These are phyloP conservation scores for Oncorhynchus masou DNA, from an alignment of 2,113 vertebrate species.

Conservation along the genomic window DNA sequence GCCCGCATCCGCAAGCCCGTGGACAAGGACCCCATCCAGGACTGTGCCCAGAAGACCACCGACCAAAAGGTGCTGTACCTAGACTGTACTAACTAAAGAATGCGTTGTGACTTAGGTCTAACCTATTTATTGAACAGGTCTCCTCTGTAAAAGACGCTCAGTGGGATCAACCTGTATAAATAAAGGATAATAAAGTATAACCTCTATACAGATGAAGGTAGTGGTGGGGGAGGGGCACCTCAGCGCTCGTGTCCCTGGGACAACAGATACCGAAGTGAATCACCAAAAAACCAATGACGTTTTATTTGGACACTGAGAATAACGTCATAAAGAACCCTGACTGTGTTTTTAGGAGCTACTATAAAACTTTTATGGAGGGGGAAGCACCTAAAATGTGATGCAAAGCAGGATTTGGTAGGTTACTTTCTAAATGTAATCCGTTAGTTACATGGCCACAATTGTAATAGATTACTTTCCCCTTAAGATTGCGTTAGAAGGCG, in stretches of 20 bases:
- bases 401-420: no score
- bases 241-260: background rate
- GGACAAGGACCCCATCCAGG: slow-evolving; percentile 79
- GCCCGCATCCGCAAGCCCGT: slow-evolving; percentile 83
- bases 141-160: background rate
- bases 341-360: background rate
- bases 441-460: no score
- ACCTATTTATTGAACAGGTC: no score
- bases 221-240: no score
- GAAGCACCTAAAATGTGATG: background rate
- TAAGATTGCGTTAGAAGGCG: no score
- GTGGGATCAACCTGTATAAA: background rate
- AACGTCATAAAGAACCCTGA: no score
- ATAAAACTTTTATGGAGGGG: background rate
- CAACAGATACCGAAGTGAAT: background rate
- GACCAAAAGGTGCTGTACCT: slow-evolving; percentile 81
- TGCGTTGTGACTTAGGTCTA: no score
- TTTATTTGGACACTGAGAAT: no score
- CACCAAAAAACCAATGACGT: no score
- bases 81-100: background rate
- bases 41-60: slow-evolving; percentile 81
- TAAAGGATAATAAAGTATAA: background rate
- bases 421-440: no score
- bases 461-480: no score
- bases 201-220: background rate